Conservation (phyloP, 2,113 vertebrate species). For the Gobius niger region DNA sequence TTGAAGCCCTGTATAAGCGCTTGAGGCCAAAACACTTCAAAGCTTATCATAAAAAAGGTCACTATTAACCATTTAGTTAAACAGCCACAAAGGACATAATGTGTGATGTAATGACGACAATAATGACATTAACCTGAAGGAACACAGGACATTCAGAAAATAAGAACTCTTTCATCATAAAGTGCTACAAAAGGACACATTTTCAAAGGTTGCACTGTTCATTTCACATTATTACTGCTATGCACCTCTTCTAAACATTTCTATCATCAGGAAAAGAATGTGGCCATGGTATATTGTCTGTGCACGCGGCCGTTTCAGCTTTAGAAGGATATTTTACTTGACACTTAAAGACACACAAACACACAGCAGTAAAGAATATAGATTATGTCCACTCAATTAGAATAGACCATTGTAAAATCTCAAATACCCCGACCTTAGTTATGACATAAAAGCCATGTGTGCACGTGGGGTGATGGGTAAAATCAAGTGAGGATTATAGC, state of each 20-base stretch:
- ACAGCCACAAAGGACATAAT: background rate
- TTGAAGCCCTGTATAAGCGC: background rate
- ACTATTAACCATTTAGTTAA: background rate
- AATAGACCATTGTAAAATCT: too few relatives aligned
- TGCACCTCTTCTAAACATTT: background rate
- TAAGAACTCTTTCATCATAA: conserved; percentile 5
- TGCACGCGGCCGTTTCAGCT: conserved; percentile 1
- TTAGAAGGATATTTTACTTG: too few relatives aligned
- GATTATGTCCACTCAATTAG: too few relatives aligned
- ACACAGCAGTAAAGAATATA: too few relatives aligned
- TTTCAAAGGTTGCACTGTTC: background rate
- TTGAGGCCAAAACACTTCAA: too few relatives aligned
- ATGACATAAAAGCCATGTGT: too few relatives aligned
- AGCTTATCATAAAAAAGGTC: background rate
- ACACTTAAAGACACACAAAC: too few relatives aligned
- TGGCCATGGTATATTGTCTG: background rate
- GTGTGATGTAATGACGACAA: background rate
- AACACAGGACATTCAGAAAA: background rate
- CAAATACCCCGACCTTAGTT: too few relatives aligned
- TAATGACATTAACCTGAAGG: conserved; percentile 1
- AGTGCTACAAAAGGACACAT: conserved; percentile 1
- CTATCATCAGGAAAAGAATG: too few relatives aligned
- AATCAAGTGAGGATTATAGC: too few relatives aligned
- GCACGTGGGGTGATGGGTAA: too few relatives aligned
- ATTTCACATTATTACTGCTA: conserved; percentile 19